Conservation (phyloP, 2,888 invertebrate genomes). For the Ptilodon capucinus region DNA sequence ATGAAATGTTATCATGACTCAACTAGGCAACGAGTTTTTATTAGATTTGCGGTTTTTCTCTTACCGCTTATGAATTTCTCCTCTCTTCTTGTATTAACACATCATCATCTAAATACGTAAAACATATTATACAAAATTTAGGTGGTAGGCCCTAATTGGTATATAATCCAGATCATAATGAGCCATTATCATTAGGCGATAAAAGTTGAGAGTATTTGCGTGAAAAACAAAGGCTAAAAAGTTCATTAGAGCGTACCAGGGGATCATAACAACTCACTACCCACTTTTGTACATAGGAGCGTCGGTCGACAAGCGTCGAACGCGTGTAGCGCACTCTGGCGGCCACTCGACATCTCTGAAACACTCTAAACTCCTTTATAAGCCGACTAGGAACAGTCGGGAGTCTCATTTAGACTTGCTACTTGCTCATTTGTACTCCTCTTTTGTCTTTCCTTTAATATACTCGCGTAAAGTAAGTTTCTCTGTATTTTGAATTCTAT, state of each 20-base stretch:
- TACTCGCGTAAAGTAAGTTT: no score
- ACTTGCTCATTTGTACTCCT: slow-evolving; percentile 33
- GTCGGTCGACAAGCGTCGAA: slow-evolving; percentile 26
- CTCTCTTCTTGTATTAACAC: background rate
- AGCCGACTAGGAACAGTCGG: slow-evolving; percentile 42
- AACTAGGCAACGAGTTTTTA: slow-evolving; percentile 17
- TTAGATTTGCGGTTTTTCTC: slow-evolving; percentile 14
- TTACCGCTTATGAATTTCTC: background rate
- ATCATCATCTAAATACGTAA: background rate
- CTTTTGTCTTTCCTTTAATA: slow-evolving; percentile 4
- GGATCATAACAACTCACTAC: slow-evolving; percentile 17
- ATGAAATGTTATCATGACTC: slow-evolving; percentile 21
- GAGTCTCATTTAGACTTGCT: slow-evolving; percentile 39
- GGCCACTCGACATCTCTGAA: slow-evolving; percentile 32
- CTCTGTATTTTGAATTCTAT: no score
- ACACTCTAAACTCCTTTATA: slow-evolving; percentile 55
- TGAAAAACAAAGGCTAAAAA: slow-evolving; percentile 2
- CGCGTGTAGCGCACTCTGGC: slow-evolving; percentile 41
- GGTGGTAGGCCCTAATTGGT: background rate
- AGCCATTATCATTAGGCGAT: background rate
- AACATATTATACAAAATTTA: background rate
- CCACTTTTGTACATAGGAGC: slow-evolving; percentile 9
- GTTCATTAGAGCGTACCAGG: slow-evolving; percentile 17
- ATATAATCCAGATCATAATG: background rate
- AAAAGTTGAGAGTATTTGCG: background rate